Percentiles rank a stretch among this genome's conserved stretches.
Conservation (phyloP, 92 coral and sea anemone species). For the Porites cylindrica region DNA sequence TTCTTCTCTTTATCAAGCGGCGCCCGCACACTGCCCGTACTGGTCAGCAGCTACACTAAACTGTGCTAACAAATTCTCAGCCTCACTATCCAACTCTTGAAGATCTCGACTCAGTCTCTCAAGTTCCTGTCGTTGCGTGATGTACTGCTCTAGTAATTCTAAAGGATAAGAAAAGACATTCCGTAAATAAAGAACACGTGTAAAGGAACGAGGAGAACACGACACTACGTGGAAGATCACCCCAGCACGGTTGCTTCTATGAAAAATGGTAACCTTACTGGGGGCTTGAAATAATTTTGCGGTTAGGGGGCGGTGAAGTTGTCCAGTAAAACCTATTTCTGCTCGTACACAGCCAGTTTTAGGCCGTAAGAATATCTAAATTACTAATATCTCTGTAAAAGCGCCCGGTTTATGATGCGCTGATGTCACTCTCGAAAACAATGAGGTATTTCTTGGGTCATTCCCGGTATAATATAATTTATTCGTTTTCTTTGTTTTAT, state of each 20-base stretch:
- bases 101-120: slow-evolving; percentile 72
- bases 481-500: too few species aligned
- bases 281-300: too few species aligned
- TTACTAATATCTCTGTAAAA: too few species aligned
- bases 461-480: too few species aligned
- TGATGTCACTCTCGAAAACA: too few species aligned
- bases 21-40: slow-evolving; percentile 77
- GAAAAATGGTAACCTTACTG: too few species aligned
- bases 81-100: slow-evolving; percentile 66
- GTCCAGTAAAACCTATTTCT: too few species aligned
- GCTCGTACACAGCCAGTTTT: too few species aligned
- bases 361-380: too few species aligned
- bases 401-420: too few species aligned
- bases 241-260: background rate
- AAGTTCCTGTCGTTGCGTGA: slow-evolving; percentile 81
- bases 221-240: background rate
- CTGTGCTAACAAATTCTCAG: slow-evolving; percentile 68
- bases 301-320: too few species aligned
- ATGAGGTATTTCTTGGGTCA: too few species aligned
- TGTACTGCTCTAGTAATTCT: slow-evolving; percentile 84
- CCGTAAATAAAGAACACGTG: background rate
- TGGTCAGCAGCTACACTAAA: slow-evolving; percentile 74
- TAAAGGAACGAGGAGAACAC: background rate
- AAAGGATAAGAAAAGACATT: background rate
- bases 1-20: slow-evolving; percentile 24